Base-by-base conservation (phyloP, 1,140 invertebrate genomes). In the Zaprionus ornatus region DNA sequence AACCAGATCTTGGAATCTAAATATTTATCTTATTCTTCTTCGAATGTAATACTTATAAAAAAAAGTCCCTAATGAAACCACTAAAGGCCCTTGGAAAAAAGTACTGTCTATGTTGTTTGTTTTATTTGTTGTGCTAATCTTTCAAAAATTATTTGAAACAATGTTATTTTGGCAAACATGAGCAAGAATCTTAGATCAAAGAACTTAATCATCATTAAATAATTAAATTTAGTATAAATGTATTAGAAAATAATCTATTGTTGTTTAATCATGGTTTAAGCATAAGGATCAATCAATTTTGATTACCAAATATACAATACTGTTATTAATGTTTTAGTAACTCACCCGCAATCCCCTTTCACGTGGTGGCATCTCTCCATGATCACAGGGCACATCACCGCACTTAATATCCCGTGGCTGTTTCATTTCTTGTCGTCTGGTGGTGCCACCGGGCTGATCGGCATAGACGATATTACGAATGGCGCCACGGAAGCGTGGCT, bases 391-490 rank as follows among this genome's bases (percentile, higher is more conserved):
- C 12, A 80, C 88, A 69, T 93, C 92, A 45, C 92, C 92, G 57
- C 92, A 93, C 74, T 93, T 97, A 55, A 95, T 95, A 83, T 97
- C 96, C 52, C 95, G 95, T 27, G 95, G 95, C 68, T 94, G 94
- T 73, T 96, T 94, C 79, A 97, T 95, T 93, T 97, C 95, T 93
- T 97, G 96, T 35, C 97, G 94, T 72, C 95, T 93, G 0, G 96
- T 95, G 35, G 94, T 93, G 54, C 95, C 94, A 15, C 95, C 95
- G 19, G 97, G 96, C 13, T 95, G 94, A 91, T 97, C 96, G 3
- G 96, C 95, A 91, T 98, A 98, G 23, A 98, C 96, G 32, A 98
- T 93, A 92, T 98, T 98, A 48, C 97, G 94, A 15, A 98, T 96
- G 52, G 95, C 94, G 1, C 97, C 97, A 17, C 96, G 95, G 92